Percentiles rank a stretch among this genome's conserved stretches.
These are phyloP conservation scores for Hirtodrosophila duncani DNA, from an alignment of 2,888 invertebrate genomes.

Conservation along the genomic window DNA sequence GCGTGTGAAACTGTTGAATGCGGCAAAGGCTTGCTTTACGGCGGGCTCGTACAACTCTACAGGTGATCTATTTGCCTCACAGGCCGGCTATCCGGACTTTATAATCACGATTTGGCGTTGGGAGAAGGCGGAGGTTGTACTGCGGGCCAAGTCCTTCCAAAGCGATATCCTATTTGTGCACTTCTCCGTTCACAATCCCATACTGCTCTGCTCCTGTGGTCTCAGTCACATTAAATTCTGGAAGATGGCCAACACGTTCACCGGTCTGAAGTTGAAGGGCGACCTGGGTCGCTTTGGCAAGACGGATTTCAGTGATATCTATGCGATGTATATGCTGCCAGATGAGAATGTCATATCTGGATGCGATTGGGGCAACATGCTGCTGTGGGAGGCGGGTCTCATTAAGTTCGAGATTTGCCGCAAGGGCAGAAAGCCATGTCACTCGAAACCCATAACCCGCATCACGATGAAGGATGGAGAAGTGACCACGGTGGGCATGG, in stretches of 20 bases:
- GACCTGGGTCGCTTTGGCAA: conserved; percentile 94
- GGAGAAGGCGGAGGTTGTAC: conserved; percentile 85
- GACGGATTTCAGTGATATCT: conserved; percentile 93
- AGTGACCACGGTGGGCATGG: conserved; percentile 81
- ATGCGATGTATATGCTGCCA: conserved; percentile 90
- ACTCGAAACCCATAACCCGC: conserved; percentile 83
- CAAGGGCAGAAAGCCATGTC: conserved; percentile 86
- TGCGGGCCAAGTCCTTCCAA: conserved; percentile 89
- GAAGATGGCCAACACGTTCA: conserved; percentile 95
- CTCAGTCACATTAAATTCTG: conserved; percentile 92
- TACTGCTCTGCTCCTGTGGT: conserved; percentile 88
- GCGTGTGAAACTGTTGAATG: conserved; percentile 85
- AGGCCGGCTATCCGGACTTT: conserved; percentile 90
- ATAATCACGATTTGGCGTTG: conserved; percentile 94
- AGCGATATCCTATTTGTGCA: conserved; percentile 88
- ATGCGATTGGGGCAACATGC: conserved; percentile 93
- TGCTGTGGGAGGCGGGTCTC: conserved; percentile 93
- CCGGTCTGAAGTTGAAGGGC: conserved; percentile 92
- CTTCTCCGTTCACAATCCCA: conserved; percentile 89
- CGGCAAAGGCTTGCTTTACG: conserved; percentile 86
- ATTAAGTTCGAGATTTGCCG: conserved; percentile 91
- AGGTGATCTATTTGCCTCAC: conserved; percentile 85
- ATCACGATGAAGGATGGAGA: conserved; percentile 76
- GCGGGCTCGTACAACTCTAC: conserved; percentile 88
- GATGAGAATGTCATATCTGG: conserved; percentile 94